phyloP scores from a whole-genome alignment of 1,140 invertebrate species.

The Brachionus paranguensis region DNA sequence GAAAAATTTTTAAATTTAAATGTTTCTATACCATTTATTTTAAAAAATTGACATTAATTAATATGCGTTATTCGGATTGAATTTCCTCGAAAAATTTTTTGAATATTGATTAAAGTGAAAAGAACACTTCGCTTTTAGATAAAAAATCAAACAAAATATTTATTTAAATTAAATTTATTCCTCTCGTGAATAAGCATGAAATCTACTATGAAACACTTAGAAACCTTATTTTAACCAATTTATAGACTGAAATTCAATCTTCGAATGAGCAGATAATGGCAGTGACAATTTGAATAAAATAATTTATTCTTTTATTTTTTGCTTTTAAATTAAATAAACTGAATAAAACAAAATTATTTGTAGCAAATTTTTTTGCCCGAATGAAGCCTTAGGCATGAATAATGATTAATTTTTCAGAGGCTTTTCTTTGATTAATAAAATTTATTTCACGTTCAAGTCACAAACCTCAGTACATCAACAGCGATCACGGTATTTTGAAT shows the following conservation, averaged over 20 bases:
- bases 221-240: not conserved
- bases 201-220: not conserved
- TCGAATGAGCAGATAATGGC: not conserved
- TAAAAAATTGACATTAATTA: not conserved
- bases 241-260: not conserved
- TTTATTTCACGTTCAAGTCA: not conserved
- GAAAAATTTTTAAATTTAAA: not conserved
- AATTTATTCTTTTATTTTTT: not conserved
- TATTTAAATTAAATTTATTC: not conserved
- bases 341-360: not conserved
- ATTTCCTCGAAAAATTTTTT: not conserved
- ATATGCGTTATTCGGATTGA: not conserved
- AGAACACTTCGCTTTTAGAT: not conserved
- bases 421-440: not conserved
- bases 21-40: not conserved
- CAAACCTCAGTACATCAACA: not conserved
- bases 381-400: not conserved
- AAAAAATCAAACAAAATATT: not conserved
- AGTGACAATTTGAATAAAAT: not conserved
- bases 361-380: not conserved
- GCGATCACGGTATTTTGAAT: not conserved
- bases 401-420: not conserved
- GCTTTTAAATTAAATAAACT: not conserved
- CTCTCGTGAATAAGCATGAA: not conserved
- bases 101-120: not conserved